Base-by-base conservation (phyloP, 2,888 invertebrate species). In the Acleris emargana region DNA sequence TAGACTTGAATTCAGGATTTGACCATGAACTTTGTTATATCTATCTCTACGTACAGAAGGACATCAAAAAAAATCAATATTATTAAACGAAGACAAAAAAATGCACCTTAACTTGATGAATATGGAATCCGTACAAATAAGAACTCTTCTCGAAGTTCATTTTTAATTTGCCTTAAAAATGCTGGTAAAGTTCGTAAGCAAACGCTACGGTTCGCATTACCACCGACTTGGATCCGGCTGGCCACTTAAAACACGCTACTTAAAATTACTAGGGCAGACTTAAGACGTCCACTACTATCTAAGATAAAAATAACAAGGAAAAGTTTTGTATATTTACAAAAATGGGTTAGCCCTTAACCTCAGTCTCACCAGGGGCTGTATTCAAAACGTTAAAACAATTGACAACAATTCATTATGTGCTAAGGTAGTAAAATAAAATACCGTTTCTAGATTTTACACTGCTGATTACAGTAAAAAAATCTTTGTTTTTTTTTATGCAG, bases 181-280 rank as follows among this genome's bases (percentile, higher is more conserved):
- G 52, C 45, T 17, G 43, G 22, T 16, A 20, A 11, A 53, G 17
- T 32, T 43, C 6, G 18, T 25, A 47, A 32, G 22, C 11, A n/a
- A 53, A 52, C 17, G 17, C n/a, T 25, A 60, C 2, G 4, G 17
- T 32, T 60, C 13, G 17, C 53, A 20, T 43, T 18, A n/a, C 17
- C n/a, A n/a, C 16, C n/a, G 20, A 3, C 45, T 52, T 16, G 20
- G 53, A 45, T 43, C 45, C 60, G n/a, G 45, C 60, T 28, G 25
- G 28, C 43, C 28, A 25, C 52, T 28, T 45, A 45, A 45, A 9
- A 58, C 32, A 58, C 58, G 25, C 42, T 28, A 53, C 13, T 32
- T 32, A 53, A 53, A 47, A 45, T 53, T 22, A 18, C 32, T 53
- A 17, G 17, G 32, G n/a, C 45, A n/a, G 45, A 45, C 45, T 45